A percentile compares a stretch with the other conserved stretches of the same genome.
phyloP scores from a whole-genome alignment of 2,888 invertebrate genomes.

The Lasioglossum pauxillum region DNA sequence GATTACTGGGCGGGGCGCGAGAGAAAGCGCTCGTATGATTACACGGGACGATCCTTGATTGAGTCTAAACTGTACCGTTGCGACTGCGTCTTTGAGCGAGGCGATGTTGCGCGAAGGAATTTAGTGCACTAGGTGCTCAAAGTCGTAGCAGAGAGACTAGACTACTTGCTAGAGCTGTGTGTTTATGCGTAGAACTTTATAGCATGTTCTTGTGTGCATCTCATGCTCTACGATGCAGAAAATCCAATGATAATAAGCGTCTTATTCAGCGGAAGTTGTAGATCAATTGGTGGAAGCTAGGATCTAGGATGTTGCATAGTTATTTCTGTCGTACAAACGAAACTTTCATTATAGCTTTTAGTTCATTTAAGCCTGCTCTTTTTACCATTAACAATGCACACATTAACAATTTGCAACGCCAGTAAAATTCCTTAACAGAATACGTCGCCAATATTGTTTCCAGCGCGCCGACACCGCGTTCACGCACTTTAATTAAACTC shows the following conservation, averaged over 20 bases:
- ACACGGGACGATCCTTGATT: neutral
- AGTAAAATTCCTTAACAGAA: neutral
- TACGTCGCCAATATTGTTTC: neutral
- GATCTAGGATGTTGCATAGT: neutral
- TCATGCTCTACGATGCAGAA: neutral
- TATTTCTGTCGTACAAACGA: neutral
- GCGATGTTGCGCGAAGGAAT: neutral
- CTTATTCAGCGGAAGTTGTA: neutral
- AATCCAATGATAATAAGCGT: neutral
- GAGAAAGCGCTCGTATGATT: neutral
- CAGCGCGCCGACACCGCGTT: neutral
- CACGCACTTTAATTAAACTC: neutral
- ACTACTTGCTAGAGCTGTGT: neutral
- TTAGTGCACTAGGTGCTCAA: neutral
- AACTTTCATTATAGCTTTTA: neutral
- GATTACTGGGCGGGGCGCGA: constrained; percentile 10
- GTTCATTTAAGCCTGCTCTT: neutral
- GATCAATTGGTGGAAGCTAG: neutral
- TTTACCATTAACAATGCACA: neutral
- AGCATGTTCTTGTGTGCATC: neutral
- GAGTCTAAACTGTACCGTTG: neutral
- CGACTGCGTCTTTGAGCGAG: neutral
- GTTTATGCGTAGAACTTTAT: neutral
- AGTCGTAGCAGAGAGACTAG: neutral
- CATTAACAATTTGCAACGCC: neutral